Conservation (phyloP, 37 sponge, comb jelly and placozoan species). For the Halisarca cf. caerulea region DNA sequence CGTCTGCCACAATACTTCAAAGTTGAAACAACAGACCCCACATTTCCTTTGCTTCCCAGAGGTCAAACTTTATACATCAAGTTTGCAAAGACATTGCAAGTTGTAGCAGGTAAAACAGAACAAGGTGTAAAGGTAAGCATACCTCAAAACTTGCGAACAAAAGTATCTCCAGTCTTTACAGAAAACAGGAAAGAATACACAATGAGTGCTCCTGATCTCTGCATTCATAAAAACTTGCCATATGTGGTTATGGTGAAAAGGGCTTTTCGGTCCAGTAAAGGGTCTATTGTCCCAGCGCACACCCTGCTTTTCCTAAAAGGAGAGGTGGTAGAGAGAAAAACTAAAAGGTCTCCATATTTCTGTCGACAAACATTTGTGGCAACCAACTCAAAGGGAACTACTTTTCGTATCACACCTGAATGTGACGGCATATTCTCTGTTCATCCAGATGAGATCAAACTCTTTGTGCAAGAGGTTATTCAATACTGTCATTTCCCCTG, state of each 20-base stretch:
- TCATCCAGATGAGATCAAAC: not conserved
- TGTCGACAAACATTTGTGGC: not conserved
- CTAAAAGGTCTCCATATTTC: too few relatives aligned
- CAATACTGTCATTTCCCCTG: not conserved
- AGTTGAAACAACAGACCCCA: too few relatives aligned
- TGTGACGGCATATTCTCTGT: not conserved
- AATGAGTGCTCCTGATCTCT: not conserved
- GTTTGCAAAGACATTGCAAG: too few relatives aligned
- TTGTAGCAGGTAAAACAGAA: too few relatives aligned
- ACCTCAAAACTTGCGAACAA: not conserved
- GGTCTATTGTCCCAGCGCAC: not conserved
- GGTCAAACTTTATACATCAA: too few relatives aligned
- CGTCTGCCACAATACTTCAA: too few relatives aligned
- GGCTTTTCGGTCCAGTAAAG: not conserved
- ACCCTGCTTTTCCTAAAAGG: not conserved
- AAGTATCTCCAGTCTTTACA: not conserved
- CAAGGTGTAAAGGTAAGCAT: not conserved
- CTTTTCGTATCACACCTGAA: not conserved
- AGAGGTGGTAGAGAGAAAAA: not conserved
- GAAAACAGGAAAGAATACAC: not conserved
- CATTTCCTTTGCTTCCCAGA: too few relatives aligned
- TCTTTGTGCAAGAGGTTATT: not conserved
- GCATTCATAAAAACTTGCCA: not conserved
- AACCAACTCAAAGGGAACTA: not conserved
- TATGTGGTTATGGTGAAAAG: not conserved